A percentile compares a stretch with the other conserved stretches of the same genome.
phyloP scores from a whole-genome alignment of 2,113 vertebrate genomes.

The Cheirogaleus medius region DNA sequence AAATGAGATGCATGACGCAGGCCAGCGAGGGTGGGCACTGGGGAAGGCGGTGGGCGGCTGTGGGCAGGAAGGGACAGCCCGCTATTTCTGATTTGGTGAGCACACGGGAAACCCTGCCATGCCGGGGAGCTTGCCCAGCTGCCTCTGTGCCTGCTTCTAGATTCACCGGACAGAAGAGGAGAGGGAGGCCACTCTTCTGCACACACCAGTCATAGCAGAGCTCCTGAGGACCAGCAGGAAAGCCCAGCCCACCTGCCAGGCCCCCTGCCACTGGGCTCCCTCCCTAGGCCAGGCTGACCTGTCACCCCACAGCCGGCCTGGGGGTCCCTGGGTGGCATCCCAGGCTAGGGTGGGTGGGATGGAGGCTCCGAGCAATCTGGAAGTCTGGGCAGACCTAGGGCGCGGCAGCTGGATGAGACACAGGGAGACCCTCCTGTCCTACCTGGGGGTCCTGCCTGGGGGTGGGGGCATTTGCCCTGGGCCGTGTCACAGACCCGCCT shows the following conservation, averaged over 20 bases:
- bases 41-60: neutral
- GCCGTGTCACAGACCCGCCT: constrained; percentile 88
- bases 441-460: neutral
- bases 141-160: neutral
- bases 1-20: constrained; percentile 31
- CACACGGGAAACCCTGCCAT: neutral
- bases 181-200: neutral
- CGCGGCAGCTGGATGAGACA: constrained; percentile 80
- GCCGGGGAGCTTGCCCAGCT: fast-evolving
- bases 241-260: neutral
- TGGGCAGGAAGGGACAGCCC: neutral
- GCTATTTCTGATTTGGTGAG: too few relatives aligned
- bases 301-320: neutral
- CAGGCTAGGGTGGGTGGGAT: neutral
- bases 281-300: neutral
- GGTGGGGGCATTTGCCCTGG: neutral
- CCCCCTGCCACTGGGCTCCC: neutral
- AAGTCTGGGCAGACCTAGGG: constrained; percentile 75
- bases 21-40: neutral
- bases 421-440: constrained; percentile 56
- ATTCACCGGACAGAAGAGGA: neutral
- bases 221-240: neutral
- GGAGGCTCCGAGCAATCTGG: constrained; percentile 62
- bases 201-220: neutral
- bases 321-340: neutral